Percentiles rank a stretch among this genome's conserved stretches.
Evolutionary conservation across 2,113 vertebrate genomes (phyloP).

Genomic region (Ptyas mucosa): DNA sequence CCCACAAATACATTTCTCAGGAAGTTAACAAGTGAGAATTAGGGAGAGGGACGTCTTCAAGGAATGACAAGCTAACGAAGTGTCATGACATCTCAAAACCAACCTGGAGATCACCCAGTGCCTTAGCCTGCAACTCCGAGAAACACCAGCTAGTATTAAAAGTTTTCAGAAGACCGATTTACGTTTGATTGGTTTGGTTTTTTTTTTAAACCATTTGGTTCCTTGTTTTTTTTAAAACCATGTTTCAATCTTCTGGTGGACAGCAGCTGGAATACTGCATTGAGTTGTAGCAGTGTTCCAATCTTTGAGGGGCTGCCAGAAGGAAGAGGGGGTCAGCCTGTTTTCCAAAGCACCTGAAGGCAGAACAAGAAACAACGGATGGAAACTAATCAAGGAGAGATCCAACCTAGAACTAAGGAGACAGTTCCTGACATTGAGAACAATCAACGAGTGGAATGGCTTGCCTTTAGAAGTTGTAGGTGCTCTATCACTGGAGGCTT

Average conservation of each 20-base stretch:
- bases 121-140: neutral
- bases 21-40: slow-evolving; percentile 17
- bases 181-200: neutral
- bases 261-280: neutral
- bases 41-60: rapidly evolving
- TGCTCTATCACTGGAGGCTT: neutral
- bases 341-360: neutral
- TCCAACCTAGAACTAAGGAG: neutral
- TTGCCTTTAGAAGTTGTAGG: neutral
- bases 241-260: neutral
- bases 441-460: neutral
- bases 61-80: neutral
- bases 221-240: neutral
- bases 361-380: neutral
- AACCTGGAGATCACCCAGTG: neutral
- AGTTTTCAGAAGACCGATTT: neutral
- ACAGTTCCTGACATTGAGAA: neutral
- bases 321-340: neutral
- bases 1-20: neutral
- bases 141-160: neutral
- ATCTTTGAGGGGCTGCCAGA: neutral
- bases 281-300: neutral
- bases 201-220: no score
- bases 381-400: neutral
- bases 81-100: neutral